Conservation (phyloP, 1,140 invertebrate species). For the Stratiolaelaps scimitus region DNA sequence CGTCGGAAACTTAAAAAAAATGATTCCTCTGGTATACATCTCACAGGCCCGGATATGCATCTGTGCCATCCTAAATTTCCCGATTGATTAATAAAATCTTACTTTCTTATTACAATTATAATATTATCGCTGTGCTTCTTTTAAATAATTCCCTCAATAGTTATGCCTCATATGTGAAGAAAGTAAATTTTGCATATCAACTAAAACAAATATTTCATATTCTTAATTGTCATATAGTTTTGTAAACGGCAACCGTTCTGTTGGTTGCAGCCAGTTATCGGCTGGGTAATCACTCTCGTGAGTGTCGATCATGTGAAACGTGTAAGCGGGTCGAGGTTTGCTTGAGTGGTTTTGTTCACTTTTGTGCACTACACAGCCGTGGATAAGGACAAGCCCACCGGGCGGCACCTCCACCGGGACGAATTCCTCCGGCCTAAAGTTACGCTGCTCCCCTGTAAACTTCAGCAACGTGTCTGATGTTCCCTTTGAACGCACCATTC, state of each 20-base stretch:
- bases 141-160: too few relatives aligned
- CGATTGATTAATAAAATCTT: too few relatives aligned
- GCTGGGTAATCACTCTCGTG: constrained; percentile 55
- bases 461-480: constrained; percentile 47
- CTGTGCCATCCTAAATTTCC: too few relatives aligned
- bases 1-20: too few relatives aligned
- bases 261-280: constrained; percentile 44
- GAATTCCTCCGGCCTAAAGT: constrained; percentile 63
- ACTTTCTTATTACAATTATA: too few relatives aligned
- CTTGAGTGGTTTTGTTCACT: constrained; percentile 71
- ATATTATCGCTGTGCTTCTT: too few relatives aligned
- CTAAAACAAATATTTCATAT: not conserved
- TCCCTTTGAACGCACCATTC: constrained; percentile 55
- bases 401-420: constrained; percentile 61
- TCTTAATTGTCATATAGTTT: constrained; percentile 32
- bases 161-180: too few relatives aligned
- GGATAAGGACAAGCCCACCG: constrained; percentile 73
- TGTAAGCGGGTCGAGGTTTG: constrained; percentile 79
- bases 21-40: too few relatives aligned
- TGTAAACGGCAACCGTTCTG: constrained; percentile 32
- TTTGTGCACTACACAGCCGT: constrained; percentile 83
- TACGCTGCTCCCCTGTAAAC: constrained; percentile 47
- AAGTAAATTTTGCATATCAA: too few relatives aligned
- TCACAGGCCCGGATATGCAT: too few relatives aligned
- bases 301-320: constrained; percentile 82